Percentiles rank a stretch among this genome's conserved stretches.
Evolutionary conservation across 1,140 invertebrate species (phyloP).

Genomic region (Polypedilum pembai): DNA sequence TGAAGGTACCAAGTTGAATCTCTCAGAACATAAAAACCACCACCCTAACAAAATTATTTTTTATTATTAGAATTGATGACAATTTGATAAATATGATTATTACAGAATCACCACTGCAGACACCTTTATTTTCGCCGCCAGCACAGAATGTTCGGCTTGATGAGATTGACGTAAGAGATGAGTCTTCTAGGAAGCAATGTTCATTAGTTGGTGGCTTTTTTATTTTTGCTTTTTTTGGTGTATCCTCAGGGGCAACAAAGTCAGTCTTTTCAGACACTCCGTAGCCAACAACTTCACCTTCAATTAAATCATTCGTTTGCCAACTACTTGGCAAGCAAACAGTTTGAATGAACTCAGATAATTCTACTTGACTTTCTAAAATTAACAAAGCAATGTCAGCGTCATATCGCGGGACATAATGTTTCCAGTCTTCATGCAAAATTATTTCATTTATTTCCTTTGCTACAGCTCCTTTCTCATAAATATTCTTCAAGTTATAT

Average conservation of each 20-base stretch:
- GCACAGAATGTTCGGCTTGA: not conserved
- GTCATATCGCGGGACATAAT: not conserved
- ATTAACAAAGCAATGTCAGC: not conserved
- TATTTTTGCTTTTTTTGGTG: not conserved
- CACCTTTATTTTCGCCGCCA: not conserved
- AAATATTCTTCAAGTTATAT: not conserved
- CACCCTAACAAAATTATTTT: not conserved
- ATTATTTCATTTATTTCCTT: not conserved
- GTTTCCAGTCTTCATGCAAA: not conserved
- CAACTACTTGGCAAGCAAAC: not conserved
- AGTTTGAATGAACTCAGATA: not conserved
- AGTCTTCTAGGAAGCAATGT: not conserved
- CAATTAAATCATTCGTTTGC: not conserved
- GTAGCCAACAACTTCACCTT: not conserved
- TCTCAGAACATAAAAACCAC: not conserved
- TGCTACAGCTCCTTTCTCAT: not conserved
- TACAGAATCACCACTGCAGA: not conserved
- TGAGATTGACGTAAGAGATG: not conserved
- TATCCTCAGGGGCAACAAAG: not conserved
- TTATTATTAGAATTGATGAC: not conserved
- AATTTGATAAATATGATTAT: not conserved
- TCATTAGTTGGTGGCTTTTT: not conserved
- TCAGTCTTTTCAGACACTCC: not conserved
- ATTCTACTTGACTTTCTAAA: not conserved
- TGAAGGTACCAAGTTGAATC: not conserved